Evolutionary conservation across 2,113 vertebrate species (phyloP).

Genomic region (Tyto alba): DNA sequence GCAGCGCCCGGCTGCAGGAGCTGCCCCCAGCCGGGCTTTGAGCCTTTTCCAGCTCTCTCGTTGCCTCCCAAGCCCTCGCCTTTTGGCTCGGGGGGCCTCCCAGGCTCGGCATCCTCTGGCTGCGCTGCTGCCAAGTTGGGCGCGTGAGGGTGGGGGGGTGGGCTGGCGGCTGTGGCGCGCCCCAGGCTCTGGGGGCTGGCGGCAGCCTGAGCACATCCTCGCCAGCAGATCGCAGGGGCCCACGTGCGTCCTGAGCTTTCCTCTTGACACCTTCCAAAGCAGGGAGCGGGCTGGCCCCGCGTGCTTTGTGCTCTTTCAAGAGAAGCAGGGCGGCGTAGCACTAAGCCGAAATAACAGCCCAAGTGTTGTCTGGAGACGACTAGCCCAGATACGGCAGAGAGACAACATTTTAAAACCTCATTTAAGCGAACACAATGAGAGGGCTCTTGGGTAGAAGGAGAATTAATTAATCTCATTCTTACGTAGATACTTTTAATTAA

Average conservation of each 20-base stretch:
- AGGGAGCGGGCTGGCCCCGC: not conserved
- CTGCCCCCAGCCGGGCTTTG: not conserved
- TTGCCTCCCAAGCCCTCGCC: rapidly evolving
- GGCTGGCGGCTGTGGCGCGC: rapidly evolving
- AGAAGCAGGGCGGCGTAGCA: not conserved
- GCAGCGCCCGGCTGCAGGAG: no score
- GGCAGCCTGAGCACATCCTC: not conserved
- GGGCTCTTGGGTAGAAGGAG: slow-evolving; percentile 74
- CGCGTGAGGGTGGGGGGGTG: rapidly evolving
- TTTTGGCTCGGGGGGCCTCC: not conserved
- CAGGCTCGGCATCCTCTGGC: rapidly evolving
- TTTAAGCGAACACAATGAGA: slow-evolving; percentile 75
- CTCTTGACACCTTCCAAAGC: not conserved
- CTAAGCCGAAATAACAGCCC: not conserved
- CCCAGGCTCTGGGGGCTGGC: rapidly evolving
- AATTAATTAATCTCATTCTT: slow-evolving; percentile 78
- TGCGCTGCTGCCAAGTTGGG: rapidly evolving
- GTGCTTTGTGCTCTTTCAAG: not conserved
- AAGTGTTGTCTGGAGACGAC: slow-evolving; percentile 72
- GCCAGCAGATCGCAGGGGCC: not conserved
- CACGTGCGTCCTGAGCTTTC: not conserved
- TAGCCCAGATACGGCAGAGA: slow-evolving; percentile 53
- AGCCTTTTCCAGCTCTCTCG: not conserved
- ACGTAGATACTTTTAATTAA: slow-evolving; percentile 79
- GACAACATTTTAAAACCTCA: slow-evolving; percentile 72